Evolutionary conservation across 2,888 invertebrate species (phyloP).

Genomic region (Ophonus ardosiacus): DNA sequence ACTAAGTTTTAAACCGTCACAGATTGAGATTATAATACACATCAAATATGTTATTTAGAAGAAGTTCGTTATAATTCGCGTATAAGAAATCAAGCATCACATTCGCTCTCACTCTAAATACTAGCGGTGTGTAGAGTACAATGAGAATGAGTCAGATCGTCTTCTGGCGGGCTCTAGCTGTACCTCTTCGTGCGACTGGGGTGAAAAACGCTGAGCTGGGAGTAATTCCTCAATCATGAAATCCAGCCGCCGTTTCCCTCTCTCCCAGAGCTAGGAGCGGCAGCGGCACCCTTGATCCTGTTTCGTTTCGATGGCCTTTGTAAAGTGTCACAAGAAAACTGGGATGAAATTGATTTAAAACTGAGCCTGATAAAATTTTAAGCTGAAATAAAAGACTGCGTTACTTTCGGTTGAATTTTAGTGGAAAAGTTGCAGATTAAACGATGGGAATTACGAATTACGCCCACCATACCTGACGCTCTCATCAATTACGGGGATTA

Average conservation of each 20-base stretch:
- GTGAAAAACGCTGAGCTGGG: conserved; percentile 62
- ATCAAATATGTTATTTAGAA: no score
- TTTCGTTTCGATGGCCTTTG: conserved; percentile 58
- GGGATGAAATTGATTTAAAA: conserved; percentile 63
- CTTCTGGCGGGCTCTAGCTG: background rate
- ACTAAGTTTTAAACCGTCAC: no score
- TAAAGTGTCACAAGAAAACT: conserved; percentile 62
- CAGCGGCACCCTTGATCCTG: conserved; percentile 52
- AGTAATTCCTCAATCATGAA: conserved; percentile 63
- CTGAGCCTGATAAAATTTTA: conserved; percentile 59
- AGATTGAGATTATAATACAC: no score
- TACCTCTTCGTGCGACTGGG: conserved; percentile 10
- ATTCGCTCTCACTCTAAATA: background rate
- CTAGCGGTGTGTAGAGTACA: background rate
- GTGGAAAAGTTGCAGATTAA: conserved; percentile 34
- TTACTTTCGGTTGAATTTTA: conserved; percentile 41
- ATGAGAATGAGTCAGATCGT: background rate
- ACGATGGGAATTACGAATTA: conserved; percentile 11
- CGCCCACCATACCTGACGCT: background rate
- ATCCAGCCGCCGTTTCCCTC: conserved; percentile 32
- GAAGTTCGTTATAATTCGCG: background rate
- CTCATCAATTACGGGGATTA: background rate
- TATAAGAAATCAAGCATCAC: background rate
- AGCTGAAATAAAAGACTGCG: conserved; percentile 52
- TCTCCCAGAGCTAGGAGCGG: background rate